phyloP scores from a whole-genome alignment of 1,140 invertebrate genomes.

The Wiebesia pumilae region DNA sequence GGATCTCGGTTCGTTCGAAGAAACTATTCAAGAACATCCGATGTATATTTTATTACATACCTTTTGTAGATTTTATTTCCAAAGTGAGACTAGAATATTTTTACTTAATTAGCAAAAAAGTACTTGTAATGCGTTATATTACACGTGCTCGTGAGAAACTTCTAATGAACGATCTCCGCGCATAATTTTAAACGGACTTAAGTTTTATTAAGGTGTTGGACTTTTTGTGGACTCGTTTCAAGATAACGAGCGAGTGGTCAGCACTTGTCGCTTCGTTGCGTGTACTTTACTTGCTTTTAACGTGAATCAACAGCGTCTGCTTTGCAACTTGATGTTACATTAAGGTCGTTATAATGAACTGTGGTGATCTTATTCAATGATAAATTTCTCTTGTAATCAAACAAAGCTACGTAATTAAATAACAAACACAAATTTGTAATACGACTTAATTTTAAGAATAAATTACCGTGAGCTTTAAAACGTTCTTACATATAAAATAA shows the following conservation, averaged over 20 bases:
- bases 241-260: neutral
- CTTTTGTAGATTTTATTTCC: neutral
- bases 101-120: neutral
- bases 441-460: too few species aligned
- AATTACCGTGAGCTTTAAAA: too few species aligned
- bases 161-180: neutral
- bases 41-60: neutral
- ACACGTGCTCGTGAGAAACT: neutral
- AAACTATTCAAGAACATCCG: neutral
- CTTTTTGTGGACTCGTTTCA: neutral
- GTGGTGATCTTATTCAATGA: neutral
- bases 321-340: neutral
- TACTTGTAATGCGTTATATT: neutral
- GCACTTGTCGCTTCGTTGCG: slow-evolving; percentile 14
- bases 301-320: neutral
- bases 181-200: neutral
- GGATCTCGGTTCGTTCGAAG: neutral
- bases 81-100: neutral
- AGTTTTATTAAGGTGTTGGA: neutral
- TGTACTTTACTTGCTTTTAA: neutral
- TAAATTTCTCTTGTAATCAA: neutral
- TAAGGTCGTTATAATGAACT: neutral
- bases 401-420: neutral
- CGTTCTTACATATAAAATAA: neutral
- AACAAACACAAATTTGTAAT: neutral